A percentile compares a stretch with the other conserved stretches of the same genome.
Conservation (phyloP, 1,140 invertebrate species). For the Nephila pilipes region DNA sequence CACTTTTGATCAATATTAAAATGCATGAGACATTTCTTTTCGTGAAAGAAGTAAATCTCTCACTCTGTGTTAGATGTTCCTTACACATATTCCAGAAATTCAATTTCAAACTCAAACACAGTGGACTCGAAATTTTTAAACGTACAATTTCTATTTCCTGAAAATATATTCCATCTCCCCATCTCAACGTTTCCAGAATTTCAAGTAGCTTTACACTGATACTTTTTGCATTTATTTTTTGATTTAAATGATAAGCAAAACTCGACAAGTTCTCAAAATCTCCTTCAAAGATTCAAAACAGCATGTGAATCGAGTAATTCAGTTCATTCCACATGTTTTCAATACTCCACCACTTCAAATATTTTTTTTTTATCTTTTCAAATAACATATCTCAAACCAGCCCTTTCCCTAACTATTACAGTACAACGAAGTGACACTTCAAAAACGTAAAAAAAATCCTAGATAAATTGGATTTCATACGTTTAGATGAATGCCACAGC, state of each 20-base stretch:
- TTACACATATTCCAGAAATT: not conserved
- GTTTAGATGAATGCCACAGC: not conserved
- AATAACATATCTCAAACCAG: not conserved
- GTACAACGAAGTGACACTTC: not conserved
- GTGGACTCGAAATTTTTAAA: not conserved
- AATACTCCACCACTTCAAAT: not conserved
- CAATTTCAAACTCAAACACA: not conserved
- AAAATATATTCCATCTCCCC: not conserved
- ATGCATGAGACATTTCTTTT: not conserved
- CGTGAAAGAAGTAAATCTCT: not conserved
- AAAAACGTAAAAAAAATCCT: not conserved
- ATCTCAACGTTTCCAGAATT: not conserved
- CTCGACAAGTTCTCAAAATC: not conserved
- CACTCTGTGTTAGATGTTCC: not conserved
- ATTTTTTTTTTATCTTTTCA: not conserved
- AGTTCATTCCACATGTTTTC: not conserved
- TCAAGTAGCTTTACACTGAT: not conserved
- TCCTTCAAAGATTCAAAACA: not conserved
- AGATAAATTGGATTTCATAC: not conserved
- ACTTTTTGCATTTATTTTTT: slow-evolving; percentile 12
- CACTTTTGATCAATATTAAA: not conserved
- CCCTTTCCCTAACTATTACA: not conserved
- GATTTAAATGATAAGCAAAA: not conserved
- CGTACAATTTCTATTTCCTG: slow-evolving; percentile 3
- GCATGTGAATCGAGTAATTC: not conserved